phyloP scores from a whole-genome alignment of 1,140 invertebrate species.

The Sycophila sp. region DNA sequence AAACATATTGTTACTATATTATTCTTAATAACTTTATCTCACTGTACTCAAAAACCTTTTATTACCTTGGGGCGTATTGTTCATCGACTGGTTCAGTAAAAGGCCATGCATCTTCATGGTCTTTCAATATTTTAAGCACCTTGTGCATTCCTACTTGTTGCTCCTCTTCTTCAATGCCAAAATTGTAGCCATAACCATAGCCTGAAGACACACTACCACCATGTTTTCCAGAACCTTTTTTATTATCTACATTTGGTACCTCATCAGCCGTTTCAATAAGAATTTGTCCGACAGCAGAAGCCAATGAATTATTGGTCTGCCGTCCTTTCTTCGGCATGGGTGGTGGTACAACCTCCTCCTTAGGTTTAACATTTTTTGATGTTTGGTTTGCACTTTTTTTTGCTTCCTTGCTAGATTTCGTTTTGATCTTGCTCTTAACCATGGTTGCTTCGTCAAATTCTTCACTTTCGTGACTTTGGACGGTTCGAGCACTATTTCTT shows the following conservation, averaged over 20 bases:
- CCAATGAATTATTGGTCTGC: constrained; percentile 88
- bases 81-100: constrained; percentile 92
- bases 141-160: constrained; percentile 89
- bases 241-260: constrained; percentile 49
- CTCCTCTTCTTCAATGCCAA: constrained; percentile 75
- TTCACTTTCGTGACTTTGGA: constrained; percentile 61
- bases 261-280: constrained; percentile 73
- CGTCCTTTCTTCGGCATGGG: constrained; percentile 73
- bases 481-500: constrained; percentile 58
- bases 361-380: constrained; percentile 58
- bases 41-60: not conserved
- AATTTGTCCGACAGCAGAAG: constrained; percentile 83
- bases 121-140: constrained; percentile 84
- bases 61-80: constrained; percentile 87
- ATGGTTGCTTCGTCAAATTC: constrained; percentile 51
- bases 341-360: constrained; percentile 63
- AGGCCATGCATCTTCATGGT: constrained; percentile 91
- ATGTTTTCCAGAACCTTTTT: constrained; percentile 52
- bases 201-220: constrained; percentile 52
- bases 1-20: not conserved
- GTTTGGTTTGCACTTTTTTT: constrained; percentile 51
- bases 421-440: constrained; percentile 61
- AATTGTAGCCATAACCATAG: constrained; percentile 56
- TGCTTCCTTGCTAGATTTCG: constrained; percentile 53
- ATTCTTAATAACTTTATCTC: not conserved